phyloP scores from a whole-genome alignment of 2,888 invertebrate species.

The Notodonta ziczac region DNA sequence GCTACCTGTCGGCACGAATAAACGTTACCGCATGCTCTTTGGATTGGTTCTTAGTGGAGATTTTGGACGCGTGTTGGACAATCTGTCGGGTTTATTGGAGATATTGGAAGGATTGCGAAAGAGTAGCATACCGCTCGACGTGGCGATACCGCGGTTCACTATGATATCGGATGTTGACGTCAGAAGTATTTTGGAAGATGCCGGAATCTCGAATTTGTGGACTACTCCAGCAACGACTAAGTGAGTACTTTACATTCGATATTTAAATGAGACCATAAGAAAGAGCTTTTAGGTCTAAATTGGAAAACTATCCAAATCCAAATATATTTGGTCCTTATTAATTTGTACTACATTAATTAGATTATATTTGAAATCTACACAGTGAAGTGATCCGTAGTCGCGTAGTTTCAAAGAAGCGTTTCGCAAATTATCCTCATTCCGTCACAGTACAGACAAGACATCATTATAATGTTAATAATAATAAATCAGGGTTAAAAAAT shows the following conservation, averaged over 20 bases:
- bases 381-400: no score
- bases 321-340: no score
- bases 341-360: no score
- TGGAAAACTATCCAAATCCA: no score
- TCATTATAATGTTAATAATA: no score
- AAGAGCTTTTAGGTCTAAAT: no score
- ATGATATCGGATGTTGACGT: constrained; percentile 34
- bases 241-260: constrained; percentile 12
- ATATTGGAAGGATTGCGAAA: constrained; percentile 19
- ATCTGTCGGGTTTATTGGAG: constrained; percentile 9
- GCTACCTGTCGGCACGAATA: constrained; percentile 29
- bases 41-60: constrained; percentile 14
- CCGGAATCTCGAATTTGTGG: constrained; percentile 32
- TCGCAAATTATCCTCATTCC: no score
- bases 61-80: neutral
- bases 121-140: constrained; percentile 26
- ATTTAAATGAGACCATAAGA: no score
- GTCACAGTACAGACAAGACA: no score
- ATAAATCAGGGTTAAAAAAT: no score
- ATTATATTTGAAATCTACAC: no score
- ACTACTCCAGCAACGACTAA: constrained; percentile 29
- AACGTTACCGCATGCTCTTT: constrained; percentile 25
- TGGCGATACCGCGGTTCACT: constrained; percentile 35
- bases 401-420: no score
- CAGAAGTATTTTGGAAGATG: constrained; percentile 29